Evolutionary conservation across 2,113 vertebrate genomes (phyloP), one percentile per base, ranked within the genome.

Genomic region (Salvelinus sp.): DNA sequence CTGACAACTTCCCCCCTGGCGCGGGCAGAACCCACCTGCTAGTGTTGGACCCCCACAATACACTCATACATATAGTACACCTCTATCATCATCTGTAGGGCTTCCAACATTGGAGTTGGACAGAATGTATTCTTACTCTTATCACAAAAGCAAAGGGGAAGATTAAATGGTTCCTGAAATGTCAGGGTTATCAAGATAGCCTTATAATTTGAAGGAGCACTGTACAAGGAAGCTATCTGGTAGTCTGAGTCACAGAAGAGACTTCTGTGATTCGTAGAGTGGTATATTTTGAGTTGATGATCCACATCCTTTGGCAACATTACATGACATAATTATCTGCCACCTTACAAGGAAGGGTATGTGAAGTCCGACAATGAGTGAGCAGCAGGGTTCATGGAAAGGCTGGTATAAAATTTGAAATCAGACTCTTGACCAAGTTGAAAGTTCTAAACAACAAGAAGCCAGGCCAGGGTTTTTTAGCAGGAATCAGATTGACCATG

Each of bases 381-480:
- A 77, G 78, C 69, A 27, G 69, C 70, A 70, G 76, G n/a, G 57
- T 20, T 47, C 9, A 2, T 3, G 57, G 6, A 77, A 44, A 74
- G 71, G 62, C 76, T 20, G 27, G 50, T 33, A 50, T 83, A 76
- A 57, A 88, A 88, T 88, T 86, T 88, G 86, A 82, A 80, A 69
- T 80, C 76, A 78, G 69, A 76, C 79, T 83, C 33, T 62, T 16
- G 47, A 47, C 78, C 68, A 30, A 62, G 65, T 75, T 76, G 60
- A 50, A 79, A 57, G 33, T 27, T 6, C 44, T 65, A 28, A 54
- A 48, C 65, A 57, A 62, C 72, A 23, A 69, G 64, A 85, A 73
- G 63, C 12, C 48, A 13, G 62, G 62, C 22, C 72, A 72, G 63
- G 38, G 18, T 64, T 74, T 64, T 64, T 71, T 69, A 65, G 71